Base-by-base conservation (phyloP, 2,888 invertebrate species). In the Rhagonycha fulva region DNA sequence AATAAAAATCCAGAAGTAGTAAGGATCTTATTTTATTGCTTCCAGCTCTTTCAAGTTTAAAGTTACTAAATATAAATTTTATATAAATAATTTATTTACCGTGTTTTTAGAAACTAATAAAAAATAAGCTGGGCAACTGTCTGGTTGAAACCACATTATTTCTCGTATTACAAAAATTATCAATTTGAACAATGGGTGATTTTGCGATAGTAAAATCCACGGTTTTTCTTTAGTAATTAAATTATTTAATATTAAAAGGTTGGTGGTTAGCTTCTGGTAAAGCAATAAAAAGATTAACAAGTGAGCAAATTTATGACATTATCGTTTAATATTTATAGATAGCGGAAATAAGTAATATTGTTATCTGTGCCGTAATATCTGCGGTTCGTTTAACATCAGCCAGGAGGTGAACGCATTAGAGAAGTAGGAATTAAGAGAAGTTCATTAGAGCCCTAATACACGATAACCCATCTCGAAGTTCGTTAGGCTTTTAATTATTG, bases 401-500 rank as follows among this genome's bases (percentile, higher is more conserved):
- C 67, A 76, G 63, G 67, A 68, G 71, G 74, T 72, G 67, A 71
- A 68, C 62, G 71, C 72, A 74, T 76, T 75, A 70, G 75, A 72
- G 78, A 78, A 79, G 71, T 80, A 71, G 75, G 81, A 85, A 85
- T 85, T 85, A 84, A 84, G 83, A 83, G 83, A 85, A 85, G 82
- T 86, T 85, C 86, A 86, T 86, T 85, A 86, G 79, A 73, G 76
- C 75, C 72, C 75, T 77, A 80, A 80, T 81, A 74, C 74, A 83
- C 82, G 85, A 85, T 86, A 84, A 85, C 82, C 82, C 81, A 81
- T 80, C 73, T 79, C 70, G 63, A 71, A 80, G 82, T 81, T 83
- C 84, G 84, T 84, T 84, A 84, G 83, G 83, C 83, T 84, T 84
- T 85, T 85, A 85, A 85, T 86, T 85, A 85, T 84, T 80, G 66